Conservation (phyloP, 2,797 vertebrate species). For the Tolypeutes matacus region DNA sequence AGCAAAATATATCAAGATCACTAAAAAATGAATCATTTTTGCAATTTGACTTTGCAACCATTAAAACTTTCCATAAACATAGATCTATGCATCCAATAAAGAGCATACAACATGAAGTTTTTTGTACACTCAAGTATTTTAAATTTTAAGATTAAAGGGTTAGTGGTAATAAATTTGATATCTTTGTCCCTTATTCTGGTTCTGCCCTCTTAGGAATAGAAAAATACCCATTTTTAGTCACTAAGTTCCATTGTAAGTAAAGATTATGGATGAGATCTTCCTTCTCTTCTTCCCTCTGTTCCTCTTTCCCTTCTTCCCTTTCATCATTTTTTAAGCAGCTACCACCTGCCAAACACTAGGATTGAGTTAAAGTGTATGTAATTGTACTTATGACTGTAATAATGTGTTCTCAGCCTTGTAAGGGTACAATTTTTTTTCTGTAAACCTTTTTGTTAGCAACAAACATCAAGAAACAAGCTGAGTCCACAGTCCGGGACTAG, state of each 20-base stretch:
- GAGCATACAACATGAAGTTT: constrained; percentile 59
- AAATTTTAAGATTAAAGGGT: constrained; percentile 73
- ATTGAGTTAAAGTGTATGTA: neutral
- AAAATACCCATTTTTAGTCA: constrained; percentile 63
- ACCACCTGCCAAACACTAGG: neutral
- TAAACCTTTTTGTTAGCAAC: neutral
- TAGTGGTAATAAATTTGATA: constrained; percentile 75
- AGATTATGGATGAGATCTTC: neutral
- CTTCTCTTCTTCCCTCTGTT: neutral
- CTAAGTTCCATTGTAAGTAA: neutral
- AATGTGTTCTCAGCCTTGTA: neutral
- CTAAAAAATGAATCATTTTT: constrained; percentile 77
- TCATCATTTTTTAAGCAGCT: neutral
- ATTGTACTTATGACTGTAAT: neutral
- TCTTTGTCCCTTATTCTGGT: constrained; percentile 33
- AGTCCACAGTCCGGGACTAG: neutral
- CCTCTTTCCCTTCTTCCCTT: neutral
- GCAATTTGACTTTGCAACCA: constrained; percentile 77
- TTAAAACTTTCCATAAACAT: constrained; percentile 81
- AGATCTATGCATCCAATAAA: constrained; percentile 79
- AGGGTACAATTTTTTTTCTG: neutral
- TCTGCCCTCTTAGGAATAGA: constrained; percentile 45
- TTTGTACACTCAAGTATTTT: constrained; percentile 73
- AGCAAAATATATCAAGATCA: constrained; percentile 73
- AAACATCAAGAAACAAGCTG: neutral